A percentile compares a stretch with the other conserved stretches of the same genome.
phyloP scores from a whole-genome alignment of 2,888 invertebrate genomes.

The Heliothis peltigera region DNA sequence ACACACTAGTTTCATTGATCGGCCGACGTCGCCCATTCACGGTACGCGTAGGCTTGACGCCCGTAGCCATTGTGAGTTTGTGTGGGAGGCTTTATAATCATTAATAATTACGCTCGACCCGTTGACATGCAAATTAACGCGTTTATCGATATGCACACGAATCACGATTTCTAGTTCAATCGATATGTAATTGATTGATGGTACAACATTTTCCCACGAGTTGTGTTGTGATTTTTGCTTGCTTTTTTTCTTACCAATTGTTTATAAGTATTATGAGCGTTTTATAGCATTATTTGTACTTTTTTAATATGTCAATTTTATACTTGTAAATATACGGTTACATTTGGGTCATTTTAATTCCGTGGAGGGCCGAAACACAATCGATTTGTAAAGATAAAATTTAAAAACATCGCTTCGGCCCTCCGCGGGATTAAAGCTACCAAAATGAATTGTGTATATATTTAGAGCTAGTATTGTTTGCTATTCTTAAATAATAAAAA shows the following conservation, averaged over 20 bases:
- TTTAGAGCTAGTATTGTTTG: background rate
- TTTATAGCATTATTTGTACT: slow-evolving; percentile 6
- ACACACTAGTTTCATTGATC: slow-evolving; percentile 63
- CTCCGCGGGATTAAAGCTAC: too few relatives aligned
- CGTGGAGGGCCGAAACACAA: too few relatives aligned
- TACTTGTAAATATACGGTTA: slow-evolving; percentile 6
- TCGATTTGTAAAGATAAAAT: too few relatives aligned
- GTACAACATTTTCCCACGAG: slow-evolving; percentile 36
- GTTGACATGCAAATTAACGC: slow-evolving; percentile 72
- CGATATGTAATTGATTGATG: slow-evolving; percentile 55
- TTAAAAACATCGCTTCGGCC: too few relatives aligned
- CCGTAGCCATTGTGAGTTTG: slow-evolving; percentile 67
- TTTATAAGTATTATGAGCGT: background rate
- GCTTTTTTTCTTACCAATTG: background rate
- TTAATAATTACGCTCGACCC: slow-evolving; percentile 68
- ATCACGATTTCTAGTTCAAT: slow-evolving; percentile 52
- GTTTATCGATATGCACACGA: slow-evolving; percentile 49
- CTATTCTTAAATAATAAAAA: background rate
- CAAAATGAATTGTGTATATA: too few relatives aligned
- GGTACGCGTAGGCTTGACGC: slow-evolving; percentile 67
- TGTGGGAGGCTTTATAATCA: slow-evolving; percentile 73
- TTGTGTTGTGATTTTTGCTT: slow-evolving; percentile 17
- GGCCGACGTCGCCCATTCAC: slow-evolving; percentile 66
- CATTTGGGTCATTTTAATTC: too few relatives aligned
- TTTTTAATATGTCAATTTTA: slow-evolving; percentile 3